phyloP scores from a whole-genome alignment of 2,888 invertebrate species.

The Phlogophora meticulosa region DNA sequence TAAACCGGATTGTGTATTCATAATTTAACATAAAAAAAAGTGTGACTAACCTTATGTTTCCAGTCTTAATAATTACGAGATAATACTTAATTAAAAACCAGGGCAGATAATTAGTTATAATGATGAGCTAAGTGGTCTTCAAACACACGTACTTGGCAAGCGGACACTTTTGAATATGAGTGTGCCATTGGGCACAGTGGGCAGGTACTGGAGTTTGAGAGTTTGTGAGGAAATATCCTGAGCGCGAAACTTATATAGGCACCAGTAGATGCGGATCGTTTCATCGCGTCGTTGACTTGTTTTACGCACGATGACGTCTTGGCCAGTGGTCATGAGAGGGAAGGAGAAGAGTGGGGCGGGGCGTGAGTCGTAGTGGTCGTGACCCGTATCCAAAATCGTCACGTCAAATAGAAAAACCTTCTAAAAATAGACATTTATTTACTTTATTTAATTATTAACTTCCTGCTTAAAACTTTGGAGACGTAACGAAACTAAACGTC shows the following conservation, averaged over 20 bases:
- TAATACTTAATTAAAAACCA: conserved; percentile 12
- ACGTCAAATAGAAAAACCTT: too few species aligned
- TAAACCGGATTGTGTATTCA: not conserved
- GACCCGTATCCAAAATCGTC: too few species aligned
- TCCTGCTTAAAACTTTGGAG: too few species aligned
- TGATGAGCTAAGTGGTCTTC: not conserved
- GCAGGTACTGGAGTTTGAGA: not conserved
- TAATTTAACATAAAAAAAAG: not conserved
- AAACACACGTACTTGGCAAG: not conserved
- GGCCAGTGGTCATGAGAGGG: too few species aligned
- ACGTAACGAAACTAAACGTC: too few species aligned
- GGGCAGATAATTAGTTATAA: not conserved
- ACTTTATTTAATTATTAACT: too few species aligned
- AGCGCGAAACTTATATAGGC: conserved; percentile 6
- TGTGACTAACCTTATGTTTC: conserved; percentile 33
- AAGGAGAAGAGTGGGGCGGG: too few species aligned
- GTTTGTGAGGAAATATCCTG: not conserved
- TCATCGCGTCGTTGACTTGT: not conserved
- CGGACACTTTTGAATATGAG: not conserved
- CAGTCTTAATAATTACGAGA: conserved; percentile 2
- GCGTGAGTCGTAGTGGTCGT: too few species aligned
- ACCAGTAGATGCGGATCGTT: too few species aligned
- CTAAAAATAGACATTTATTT: too few species aligned
- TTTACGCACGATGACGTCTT: not conserved
- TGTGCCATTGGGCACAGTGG: not conserved